A percentile compares a stretch with the other conserved stretches of the same genome.
Conservation (phyloP, 2,113 vertebrate species). For the Trachemys scripta region DNA sequence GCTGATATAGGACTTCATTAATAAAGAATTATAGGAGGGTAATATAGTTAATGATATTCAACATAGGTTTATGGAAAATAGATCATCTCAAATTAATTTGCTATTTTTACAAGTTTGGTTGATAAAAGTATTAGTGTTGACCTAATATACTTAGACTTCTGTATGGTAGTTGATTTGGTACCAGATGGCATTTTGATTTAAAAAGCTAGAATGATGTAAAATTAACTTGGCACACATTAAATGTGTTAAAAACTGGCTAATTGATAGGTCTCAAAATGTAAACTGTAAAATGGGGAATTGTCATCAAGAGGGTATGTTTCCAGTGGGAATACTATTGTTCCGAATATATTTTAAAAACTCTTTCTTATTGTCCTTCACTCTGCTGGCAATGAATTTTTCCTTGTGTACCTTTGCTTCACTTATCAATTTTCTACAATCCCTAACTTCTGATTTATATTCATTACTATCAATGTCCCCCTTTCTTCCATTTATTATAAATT, state of each 20-base stretch:
- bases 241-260: not conserved
- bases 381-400: not conserved
- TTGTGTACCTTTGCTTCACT: not conserved
- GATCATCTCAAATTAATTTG: too few species aligned
- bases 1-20: too few species aligned
- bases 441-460: not conserved
- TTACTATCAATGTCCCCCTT: not conserved
- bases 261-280: not conserved
- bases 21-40: too few species aligned
- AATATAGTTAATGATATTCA: too few species aligned
- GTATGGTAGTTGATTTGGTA: too few species aligned
- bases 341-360: not conserved
- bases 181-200: not conserved
- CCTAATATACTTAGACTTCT: too few species aligned
- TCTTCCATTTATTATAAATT: too few species aligned
- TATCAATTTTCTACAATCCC: not conserved
- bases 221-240: not conserved
- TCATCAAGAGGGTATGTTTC: not conserved
- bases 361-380: not conserved
- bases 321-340: not conserved
- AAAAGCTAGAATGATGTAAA: not conserved
- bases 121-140: not conserved
- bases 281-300: not conserved
- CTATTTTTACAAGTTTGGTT: too few species aligned
- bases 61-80: too few species aligned